Evolutionary conservation across 2,888 invertebrate species (phyloP), one percentile per base, ranked within the genome.

Genomic region (Myopa testacea): DNA sequence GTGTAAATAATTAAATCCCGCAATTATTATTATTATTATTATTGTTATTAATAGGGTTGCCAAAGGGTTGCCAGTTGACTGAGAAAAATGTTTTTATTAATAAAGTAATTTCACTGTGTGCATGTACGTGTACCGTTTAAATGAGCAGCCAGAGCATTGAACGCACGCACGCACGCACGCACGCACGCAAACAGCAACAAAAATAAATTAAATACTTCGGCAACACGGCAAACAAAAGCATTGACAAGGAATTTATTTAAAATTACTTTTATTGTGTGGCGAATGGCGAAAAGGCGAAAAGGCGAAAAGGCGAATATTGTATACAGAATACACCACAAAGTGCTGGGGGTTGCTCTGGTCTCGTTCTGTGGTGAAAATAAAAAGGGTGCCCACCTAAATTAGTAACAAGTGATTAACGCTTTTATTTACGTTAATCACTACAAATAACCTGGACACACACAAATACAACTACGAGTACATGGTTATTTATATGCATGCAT

Each of bases 321-420:
- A 26, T 26, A 26, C 26, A 26, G 26, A 2, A 26, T 2, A 1
- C 26, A 26, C 26, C 26, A 45, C 45, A 1, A 45, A 45, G 4
- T 45, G 45, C 6, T 45, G 45, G 40, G 38, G 60, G 16, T 60
- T 16, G 7, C 26, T n/a, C 16, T 60, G 16, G 16, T 2, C n/a
- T n/a, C 7, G 60, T 60, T 16, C n/a, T 16, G 16, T 16, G n/a
- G 19, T 63, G 65, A 65, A 8, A 37, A 7, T 4, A 38, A 55
- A 55, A 55, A 55, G 4, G 55, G 5, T 55, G 16, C 19, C 7
- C 86, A 86, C 82, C 80, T 85, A 84, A 86, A 85, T 86, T 83
- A 85, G 84, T 86, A 84, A 84, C 86, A 85, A 85, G 85, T 86
- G 86, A 86, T 85, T 86, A 86, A 84, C 83, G 85, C 81, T 82